Evolutionary conservation across 2,113 vertebrate genomes (phyloP).

Genomic region (Sphaerodactylus townsendi): DNA sequence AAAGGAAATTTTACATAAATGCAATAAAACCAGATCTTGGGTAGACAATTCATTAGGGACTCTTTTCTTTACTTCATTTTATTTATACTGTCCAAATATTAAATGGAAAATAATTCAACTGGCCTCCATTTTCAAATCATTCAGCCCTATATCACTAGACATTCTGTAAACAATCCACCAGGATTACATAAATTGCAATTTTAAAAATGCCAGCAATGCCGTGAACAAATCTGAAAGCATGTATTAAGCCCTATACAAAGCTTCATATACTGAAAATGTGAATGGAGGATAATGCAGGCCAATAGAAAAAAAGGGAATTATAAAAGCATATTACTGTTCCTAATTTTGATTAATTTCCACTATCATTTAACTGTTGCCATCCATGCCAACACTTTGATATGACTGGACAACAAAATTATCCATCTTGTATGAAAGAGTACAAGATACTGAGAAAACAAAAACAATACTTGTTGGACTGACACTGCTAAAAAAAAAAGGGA

Average conservation of each 20-base stretch:
- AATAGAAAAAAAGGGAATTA: neutral
- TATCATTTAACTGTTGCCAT: neutral
- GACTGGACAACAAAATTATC: neutral
- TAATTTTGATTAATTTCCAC: neutral
- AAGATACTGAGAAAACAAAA: neutral
- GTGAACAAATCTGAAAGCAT: neutral
- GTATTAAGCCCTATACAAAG: neutral
- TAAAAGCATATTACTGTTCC: neutral
- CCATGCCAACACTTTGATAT: slow-evolving; percentile 4
- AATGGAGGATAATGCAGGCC: neutral
- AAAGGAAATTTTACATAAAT: neutral
- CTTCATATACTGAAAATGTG: neutral
- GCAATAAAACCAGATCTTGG: neutral
- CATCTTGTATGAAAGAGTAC: neutral
- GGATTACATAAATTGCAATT: neutral
- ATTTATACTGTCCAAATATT: neutral
- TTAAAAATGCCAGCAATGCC: neutral
- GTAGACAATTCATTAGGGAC: neutral
- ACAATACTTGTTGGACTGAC: neutral
- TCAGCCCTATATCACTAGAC: neutral
- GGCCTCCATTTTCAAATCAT: neutral
- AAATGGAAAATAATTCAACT: neutral
- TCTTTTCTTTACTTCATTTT: neutral
- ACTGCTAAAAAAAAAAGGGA: neutral
- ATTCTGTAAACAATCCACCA: neutral